Base-by-base conservation (phyloP, 2,113 vertebrate species). In the Channa argus region DNA sequence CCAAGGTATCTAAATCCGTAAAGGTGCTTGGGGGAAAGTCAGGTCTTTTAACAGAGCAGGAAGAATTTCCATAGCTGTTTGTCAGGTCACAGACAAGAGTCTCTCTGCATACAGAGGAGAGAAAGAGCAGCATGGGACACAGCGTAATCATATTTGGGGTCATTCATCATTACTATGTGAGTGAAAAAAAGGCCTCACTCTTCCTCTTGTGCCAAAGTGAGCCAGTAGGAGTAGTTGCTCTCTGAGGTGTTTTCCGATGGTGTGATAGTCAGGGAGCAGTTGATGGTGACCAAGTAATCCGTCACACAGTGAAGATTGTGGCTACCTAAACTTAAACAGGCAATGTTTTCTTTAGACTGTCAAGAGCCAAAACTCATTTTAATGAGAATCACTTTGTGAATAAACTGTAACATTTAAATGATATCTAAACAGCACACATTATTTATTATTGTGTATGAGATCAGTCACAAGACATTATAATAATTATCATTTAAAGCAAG, bases 231-330 rank as follows among this genome's bases (percentile, higher is more conserved):
- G 33, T 36, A n/a, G 55, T 36, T 45, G 15, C n/a, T 58, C 37
- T 61, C 13, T 33, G 51, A 63, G 15, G 34, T 3, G 53, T 52
- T 45, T 6, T 39, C 55, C 44, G 63, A 24, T 0, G 83, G 37
- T 0, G 3, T 0, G n/a, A 77, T 36, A 8, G 58, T 81, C 76
- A 94, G 45, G 5, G 85, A 79, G 75, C 93, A 94, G 78, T 69
- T 88, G 45, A 93, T 59, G 13, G 72, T 92, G 67, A 38, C 78
- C 70, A 88, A 3, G 68, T 90, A 93, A 56, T 94, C 84, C 5
- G 52, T 93, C 11, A 86, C 61, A 65, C 93, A 94, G 11, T 63
- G 52, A 34, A 90, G 68, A 34, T 9, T 7, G 6, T 39, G 38
- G 7, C 46, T 15, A 12, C 7, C 89, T 91, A 8, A 24, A 67